Conservation (phyloP, 2,797 vertebrate species). For the Poeciliopsis turneri region DNA sequence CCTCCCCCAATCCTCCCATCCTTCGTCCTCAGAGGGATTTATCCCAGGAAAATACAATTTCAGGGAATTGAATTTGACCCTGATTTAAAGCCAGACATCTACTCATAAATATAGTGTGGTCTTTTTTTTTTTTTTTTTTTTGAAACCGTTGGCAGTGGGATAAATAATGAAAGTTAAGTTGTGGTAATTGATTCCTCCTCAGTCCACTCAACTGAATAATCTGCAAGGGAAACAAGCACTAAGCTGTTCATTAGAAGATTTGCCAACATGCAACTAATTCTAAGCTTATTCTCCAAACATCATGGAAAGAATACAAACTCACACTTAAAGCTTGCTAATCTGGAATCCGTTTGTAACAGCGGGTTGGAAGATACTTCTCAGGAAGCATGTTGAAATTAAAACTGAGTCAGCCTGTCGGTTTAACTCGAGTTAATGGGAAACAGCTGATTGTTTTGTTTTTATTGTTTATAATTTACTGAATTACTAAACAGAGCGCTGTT, state of each 20-base stretch:
- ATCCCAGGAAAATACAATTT: constrained; percentile 53
- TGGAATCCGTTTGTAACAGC: constrained; percentile 47
- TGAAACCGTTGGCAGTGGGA: constrained; percentile 30
- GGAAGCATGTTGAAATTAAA: constrained; percentile 14
- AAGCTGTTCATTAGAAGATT: constrained; percentile 72
- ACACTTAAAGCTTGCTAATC: constrained; percentile 32
- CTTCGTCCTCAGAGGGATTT: constrained; percentile 43
- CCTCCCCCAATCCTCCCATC: neutral
- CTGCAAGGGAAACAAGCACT: constrained; percentile 70
- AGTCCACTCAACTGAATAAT: constrained; percentile 80
- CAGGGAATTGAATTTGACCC: constrained; percentile 60
- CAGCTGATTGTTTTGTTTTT: neutral
- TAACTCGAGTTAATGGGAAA: neutral
- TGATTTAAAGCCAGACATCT: constrained; percentile 46
- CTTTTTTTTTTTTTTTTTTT: constrained; percentile 5
- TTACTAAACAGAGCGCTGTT: neutral
- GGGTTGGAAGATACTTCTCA: constrained; percentile 24
- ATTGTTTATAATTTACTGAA: neutral
- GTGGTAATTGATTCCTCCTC: constrained; percentile 78
- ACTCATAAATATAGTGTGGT: constrained; percentile 27
- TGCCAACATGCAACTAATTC: constrained; percentile 76
- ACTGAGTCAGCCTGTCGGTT: neutral
- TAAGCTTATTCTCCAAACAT: constrained; percentile 62
- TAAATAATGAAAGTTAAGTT: constrained; percentile 71
- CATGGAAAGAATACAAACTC: constrained; percentile 56